Evolutionary conservation across 2,797 vertebrate species (phyloP).

Genomic region (Galagoides demidoff): DNA sequence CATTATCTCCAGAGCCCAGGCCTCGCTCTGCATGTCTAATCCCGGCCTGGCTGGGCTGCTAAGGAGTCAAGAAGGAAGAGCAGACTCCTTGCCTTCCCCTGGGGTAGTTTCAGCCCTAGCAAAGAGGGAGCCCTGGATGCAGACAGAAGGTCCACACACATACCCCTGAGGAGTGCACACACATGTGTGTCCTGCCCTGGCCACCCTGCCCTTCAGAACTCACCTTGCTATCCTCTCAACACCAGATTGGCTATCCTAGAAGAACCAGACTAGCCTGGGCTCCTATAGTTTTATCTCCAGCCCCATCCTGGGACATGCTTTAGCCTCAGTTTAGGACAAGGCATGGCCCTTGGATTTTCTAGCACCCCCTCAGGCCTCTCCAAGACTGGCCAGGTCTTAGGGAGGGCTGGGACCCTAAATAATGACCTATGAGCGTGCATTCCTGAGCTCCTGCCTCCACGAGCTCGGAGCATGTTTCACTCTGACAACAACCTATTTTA

Average conservation of each 20-base stretch:
- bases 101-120: background rate
- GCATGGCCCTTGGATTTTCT: accelerated
- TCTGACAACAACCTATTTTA: background rate
- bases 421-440: background rate
- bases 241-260: background rate
- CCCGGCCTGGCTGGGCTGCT: background rate
- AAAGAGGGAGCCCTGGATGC: background rate
- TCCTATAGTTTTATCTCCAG: background rate
- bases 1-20: background rate
- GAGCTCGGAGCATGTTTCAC: accelerated
- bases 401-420: background rate
- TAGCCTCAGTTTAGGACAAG: background rate
- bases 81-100: no score
- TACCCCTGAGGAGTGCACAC: no score
- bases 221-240: accelerated
- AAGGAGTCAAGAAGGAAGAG: background rate
- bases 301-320: background rate
- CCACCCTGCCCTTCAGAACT: background rate
- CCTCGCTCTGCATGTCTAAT: background rate
- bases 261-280: background rate
- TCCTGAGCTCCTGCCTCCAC: accelerated
- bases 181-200: accelerated
- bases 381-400: accelerated
- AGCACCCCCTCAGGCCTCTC: background rate
- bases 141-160: background rate